Conservation (phyloP, 2,888 invertebrate genomes). For the Stenotaenia linearis region DNA sequence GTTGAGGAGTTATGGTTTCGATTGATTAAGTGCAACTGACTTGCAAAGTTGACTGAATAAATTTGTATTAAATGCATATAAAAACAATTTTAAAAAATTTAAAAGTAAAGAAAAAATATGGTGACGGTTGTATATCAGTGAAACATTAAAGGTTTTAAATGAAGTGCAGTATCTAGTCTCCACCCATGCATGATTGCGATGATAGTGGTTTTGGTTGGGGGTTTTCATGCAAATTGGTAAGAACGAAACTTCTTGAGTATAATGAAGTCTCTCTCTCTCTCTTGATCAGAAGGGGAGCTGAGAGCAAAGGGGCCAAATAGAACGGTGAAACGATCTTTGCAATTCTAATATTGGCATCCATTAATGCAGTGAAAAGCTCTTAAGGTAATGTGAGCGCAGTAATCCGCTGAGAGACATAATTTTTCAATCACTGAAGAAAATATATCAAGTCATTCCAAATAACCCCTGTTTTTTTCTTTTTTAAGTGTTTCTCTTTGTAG, state of each 20-base stretch:
- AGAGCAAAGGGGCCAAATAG: not conserved
- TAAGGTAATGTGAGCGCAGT: slow-evolving; percentile 29
- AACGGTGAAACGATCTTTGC: not conserved
- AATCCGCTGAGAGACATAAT: slow-evolving; percentile 29
- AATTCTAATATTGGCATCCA: slow-evolving; percentile 30
- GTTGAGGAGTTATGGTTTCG: no score
- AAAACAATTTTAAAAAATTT: not conserved
- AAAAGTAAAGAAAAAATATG: not conserved
- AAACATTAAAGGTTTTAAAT: not conserved
- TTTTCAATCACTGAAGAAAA: slow-evolving; percentile 28
- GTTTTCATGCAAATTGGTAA: not conserved
- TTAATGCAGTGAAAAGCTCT: slow-evolving; percentile 30
- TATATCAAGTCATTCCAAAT: slow-evolving; percentile 12
- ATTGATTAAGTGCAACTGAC: no score
- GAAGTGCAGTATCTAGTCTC: not conserved
- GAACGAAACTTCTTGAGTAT: not conserved
- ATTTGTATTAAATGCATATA: no score
- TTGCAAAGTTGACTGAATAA: no score
- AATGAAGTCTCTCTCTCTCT: not conserved
- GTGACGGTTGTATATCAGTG: not conserved
- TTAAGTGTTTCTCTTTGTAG: not conserved
- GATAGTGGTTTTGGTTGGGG: not conserved
- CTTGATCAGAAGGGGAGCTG: not conserved
- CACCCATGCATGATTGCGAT: not conserved
- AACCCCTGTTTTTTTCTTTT: not conserved